These are phyloP conservation scores for Lumbricus terrestris DNA, from an alignment of 2,888 invertebrate genomes.

Conservation along the genomic window DNA sequence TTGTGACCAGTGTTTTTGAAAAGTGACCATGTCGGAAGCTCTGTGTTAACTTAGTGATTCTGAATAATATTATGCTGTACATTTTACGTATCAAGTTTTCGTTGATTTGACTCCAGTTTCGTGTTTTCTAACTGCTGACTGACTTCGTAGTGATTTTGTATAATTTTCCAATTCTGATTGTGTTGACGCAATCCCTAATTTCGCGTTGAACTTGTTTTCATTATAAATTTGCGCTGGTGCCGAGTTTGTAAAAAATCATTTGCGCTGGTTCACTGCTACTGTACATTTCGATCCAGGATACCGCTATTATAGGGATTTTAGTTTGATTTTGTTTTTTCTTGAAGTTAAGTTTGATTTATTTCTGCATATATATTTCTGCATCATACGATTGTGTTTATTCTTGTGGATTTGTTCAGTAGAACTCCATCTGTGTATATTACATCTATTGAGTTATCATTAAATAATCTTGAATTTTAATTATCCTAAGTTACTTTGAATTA, in stretches of 20 bases:
- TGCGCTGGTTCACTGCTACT: not conserved
- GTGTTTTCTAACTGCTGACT: not conserved
- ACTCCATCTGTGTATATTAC: not conserved
- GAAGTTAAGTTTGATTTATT: not conserved
- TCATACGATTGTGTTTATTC: not conserved
- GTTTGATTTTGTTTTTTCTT: not conserved
- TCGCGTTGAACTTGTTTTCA: not conserved
- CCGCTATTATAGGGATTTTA: not conserved
- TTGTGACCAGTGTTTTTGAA: not conserved
- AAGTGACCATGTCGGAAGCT: not conserved
- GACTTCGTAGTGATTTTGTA: not conserved
- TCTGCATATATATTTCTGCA: slow-evolving; percentile 3
- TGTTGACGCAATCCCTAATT: not conserved
- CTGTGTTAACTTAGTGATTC: not conserved
- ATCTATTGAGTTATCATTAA: not conserved
- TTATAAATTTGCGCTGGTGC: not conserved
- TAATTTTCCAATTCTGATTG: not conserved
- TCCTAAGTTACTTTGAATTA: not conserved
- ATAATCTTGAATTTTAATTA: not conserved
- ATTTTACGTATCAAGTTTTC: not conserved
- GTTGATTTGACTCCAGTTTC: not conserved
- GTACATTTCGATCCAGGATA: not conserved
- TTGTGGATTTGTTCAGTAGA: not conserved
- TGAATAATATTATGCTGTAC: not conserved
- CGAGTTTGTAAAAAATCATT: not conserved